Conservation (phyloP, 2,113 vertebrate genomes). For the Megalops atlanticus region DNA sequence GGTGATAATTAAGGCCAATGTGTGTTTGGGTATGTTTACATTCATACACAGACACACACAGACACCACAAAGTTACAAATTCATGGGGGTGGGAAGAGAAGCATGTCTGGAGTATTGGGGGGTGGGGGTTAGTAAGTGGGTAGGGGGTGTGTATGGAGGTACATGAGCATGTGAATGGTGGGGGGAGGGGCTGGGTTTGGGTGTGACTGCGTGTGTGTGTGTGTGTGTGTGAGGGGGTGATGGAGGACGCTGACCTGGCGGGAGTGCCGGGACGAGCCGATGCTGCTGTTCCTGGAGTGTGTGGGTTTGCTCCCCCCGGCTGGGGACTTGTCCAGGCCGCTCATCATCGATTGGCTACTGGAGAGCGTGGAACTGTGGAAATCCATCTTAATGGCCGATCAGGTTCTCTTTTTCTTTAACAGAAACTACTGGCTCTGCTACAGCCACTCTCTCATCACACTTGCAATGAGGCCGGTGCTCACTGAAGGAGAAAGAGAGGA, state of each 20-base stretch:
- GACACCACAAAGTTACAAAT: too few relatives aligned
- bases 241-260: conserved; percentile 65
- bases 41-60: too few relatives aligned
- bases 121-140: too few relatives aligned
- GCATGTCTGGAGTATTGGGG: background rate
- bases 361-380: background rate
- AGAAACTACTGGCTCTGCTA: background rate
- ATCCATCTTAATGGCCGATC: background rate
- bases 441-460: background rate
- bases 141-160: too few relatives aligned
- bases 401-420: background rate
- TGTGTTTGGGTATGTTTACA: too few relatives aligned
- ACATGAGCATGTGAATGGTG: background rate
- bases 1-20: too few relatives aligned
- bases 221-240: background rate
- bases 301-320: conserved; percentile 54
- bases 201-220: background rate
- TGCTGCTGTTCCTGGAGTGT: conserved; percentile 77
- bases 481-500: background rate
- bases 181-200: background rate
- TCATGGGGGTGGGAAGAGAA: background rate
- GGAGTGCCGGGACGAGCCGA: conserved; percentile 75
- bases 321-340: conserved; percentile 71
- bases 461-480: background rate
- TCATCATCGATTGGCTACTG: conserved; percentile 56